Conservation (phyloP, 2,888 invertebrate genomes). For the Microctonus hyperodae region DNA sequence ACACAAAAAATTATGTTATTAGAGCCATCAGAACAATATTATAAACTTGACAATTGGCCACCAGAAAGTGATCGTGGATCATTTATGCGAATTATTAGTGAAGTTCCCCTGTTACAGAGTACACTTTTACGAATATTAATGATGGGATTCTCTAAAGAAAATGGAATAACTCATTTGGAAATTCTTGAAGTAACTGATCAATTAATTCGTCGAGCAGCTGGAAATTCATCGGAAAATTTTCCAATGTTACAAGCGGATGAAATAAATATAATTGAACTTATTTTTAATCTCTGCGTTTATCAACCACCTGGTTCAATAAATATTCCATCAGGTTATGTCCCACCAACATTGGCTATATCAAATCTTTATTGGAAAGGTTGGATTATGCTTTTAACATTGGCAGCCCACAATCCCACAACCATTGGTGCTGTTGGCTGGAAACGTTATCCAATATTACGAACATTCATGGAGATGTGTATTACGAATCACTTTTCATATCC, state of each 20-base stretch:
- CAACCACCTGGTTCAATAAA: conserved; percentile 92
- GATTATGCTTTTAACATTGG: conserved; percentile 84
- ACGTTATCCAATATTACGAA: conserved; percentile 87
- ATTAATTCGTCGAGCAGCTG: conserved; percentile 83
- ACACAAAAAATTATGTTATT: conserved; percentile 82
- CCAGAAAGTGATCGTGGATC: conserved; percentile 86
- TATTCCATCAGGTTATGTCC: conserved; percentile 82
- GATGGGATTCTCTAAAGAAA: conserved; percentile 83
- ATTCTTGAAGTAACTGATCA: conserved; percentile 87
- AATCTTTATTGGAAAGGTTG: conserved; percentile 95
- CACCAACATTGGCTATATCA: conserved; percentile 90
- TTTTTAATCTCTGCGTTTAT: conserved; percentile 90
- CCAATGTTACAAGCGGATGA: conserved; percentile 79
- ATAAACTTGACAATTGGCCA: conserved; percentile 88
- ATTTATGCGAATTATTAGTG: conserved; percentile 81
- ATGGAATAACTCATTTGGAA: conserved; percentile 81
- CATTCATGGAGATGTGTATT: conserved; percentile 96
- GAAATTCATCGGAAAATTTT: conserved; percentile 75
- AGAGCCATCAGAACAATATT: conserved; percentile 81
- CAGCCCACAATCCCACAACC: conserved; percentile 89
- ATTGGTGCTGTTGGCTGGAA: conserved; percentile 90
- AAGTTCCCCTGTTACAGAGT: conserved; percentile 87
- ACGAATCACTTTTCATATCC: conserved; percentile 83
- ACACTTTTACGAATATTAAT: conserved; percentile 82
- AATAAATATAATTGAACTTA: conserved; percentile 84